These are phyloP conservation scores for Sminthurinus aureus DNA, from an alignment of 2,888 invertebrate species.

Conservation along the genomic window DNA sequence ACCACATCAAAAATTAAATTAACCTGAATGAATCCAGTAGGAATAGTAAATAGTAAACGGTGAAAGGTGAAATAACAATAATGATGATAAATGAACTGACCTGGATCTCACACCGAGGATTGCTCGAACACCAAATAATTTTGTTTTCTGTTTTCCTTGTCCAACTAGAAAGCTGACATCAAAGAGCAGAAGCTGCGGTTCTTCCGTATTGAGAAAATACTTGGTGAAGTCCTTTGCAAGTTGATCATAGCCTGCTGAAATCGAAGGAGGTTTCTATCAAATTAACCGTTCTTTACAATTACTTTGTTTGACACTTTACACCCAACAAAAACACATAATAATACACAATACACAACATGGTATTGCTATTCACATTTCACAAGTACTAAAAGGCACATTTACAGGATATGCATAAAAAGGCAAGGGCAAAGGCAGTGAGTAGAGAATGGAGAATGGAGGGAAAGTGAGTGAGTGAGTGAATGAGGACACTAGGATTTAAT, in stretches of 20 bases:
- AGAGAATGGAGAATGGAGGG: background rate
- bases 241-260: slow-evolving; percentile 79
- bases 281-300: slow-evolving; percentile 34
- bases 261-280: slow-evolving; percentile 53
- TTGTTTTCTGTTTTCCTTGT: slow-evolving; percentile 89
- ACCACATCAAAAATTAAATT: too few relatives aligned
- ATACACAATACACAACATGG: too few relatives aligned
- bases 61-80: too few relatives aligned
- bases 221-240: slow-evolving; percentile 90
- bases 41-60: too few relatives aligned
- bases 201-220: slow-evolving; percentile 84
- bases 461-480: too few relatives aligned
- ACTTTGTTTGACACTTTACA: background rate
- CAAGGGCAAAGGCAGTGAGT: background rate
- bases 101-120: slow-evolving; percentile 90
- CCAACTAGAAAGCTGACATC: slow-evolving; percentile 92
- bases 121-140: slow-evolving; percentile 88
- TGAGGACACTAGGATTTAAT: too few relatives aligned
- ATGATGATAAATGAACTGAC: slow-evolving; percentile 63
- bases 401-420: background rate
- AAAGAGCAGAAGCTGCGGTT: slow-evolving; percentile 79
- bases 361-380: too few relatives aligned
- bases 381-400: background rate
- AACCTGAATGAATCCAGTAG: too few relatives aligned
- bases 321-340: background rate